A percentile compares a stretch with the other conserved stretches of the same genome.
Conservation (phyloP, 2,797 vertebrate genomes). For the Hydrocynus forskahlii region DNA sequence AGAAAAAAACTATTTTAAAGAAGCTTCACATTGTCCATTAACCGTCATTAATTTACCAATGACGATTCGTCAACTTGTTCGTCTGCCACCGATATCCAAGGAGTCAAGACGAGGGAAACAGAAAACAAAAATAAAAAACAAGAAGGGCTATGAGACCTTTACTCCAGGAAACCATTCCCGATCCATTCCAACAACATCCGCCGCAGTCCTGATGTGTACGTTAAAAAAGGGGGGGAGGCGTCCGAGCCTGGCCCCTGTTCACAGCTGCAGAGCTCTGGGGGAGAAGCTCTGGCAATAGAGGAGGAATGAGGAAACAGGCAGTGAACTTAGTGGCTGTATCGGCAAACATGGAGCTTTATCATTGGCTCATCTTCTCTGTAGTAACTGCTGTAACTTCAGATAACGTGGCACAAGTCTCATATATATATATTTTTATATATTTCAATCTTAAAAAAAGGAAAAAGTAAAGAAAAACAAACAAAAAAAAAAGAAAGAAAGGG, state of each 20-base stretch:
- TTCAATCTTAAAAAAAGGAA: constrained; percentile 75
- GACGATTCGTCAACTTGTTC: constrained; percentile 49
- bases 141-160: constrained; percentile 75
- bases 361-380: constrained; percentile 71
- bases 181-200: constrained; percentile 71
- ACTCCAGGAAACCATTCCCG: constrained; percentile 73
- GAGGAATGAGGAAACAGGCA: constrained; percentile 65
- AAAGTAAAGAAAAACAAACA: constrained; percentile 10
- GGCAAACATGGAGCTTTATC: constrained; percentile 76
- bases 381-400: constrained; percentile 78
- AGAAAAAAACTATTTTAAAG: constrained; percentile 61
- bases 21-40: constrained; percentile 72
- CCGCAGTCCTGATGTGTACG: constrained; percentile 70
- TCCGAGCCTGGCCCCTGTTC: constrained; percentile 62
- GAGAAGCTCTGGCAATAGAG: constrained; percentile 66
- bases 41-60: constrained; percentile 71
- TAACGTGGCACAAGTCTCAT: constrained; percentile 83
- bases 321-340: constrained; percentile 76
- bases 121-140: constrained; percentile 42
- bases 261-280: constrained; percentile 72
- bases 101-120: constrained; percentile 39
- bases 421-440: constrained; percentile 84
- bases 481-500: constrained; percentile 19
- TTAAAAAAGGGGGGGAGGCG: constrained; percentile 61
- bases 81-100: constrained; percentile 46